Conservation (phyloP, 2,797 vertebrate genomes). For the Yasuhikotakia modesta region DNA sequence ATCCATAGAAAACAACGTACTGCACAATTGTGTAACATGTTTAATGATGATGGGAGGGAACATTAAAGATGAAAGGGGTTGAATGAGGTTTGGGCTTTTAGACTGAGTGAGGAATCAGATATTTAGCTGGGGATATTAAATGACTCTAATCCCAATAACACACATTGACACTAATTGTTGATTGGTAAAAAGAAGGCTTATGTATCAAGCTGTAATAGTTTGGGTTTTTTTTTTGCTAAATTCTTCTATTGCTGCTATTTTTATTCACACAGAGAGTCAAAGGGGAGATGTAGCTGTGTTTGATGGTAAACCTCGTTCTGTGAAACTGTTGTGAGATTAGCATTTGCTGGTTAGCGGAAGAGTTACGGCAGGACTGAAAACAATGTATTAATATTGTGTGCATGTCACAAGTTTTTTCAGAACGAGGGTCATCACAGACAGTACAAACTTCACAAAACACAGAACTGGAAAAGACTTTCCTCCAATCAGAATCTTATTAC, state of each 20-base stretch:
- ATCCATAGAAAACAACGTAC: not conserved
- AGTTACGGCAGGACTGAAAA: not conserved
- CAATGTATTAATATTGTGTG: not conserved
- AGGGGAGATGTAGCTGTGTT: not conserved
- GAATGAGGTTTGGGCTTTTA: conserved; percentile 42
- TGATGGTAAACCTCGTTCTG: conserved; percentile 7
- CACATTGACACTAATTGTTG: conserved; percentile 23
- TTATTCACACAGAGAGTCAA: not conserved
- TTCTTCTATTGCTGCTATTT: conserved; percentile 10
- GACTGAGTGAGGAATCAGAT: conserved; percentile 7
- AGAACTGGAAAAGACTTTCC: too few relatives aligned
- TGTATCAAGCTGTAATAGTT: conserved; percentile 16
- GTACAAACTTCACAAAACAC: too few relatives aligned
- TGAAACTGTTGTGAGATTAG: not conserved
- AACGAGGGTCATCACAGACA: not conserved
- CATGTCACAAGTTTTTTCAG: not conserved
- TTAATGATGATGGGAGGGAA: conserved; percentile 13
- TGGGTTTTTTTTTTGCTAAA: not conserved
- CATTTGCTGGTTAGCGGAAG: conserved; percentile 1
- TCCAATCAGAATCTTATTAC: too few relatives aligned
- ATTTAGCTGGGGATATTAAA: conserved; percentile 23
- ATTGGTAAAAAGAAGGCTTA: conserved; percentile 29
- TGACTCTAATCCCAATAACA: conserved; percentile 36
- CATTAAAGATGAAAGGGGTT: conserved; percentile 16
- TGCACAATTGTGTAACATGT: not conserved